Conservation (phyloP, 2,113 vertebrate genomes). For the Bagarius yarrelli region DNA sequence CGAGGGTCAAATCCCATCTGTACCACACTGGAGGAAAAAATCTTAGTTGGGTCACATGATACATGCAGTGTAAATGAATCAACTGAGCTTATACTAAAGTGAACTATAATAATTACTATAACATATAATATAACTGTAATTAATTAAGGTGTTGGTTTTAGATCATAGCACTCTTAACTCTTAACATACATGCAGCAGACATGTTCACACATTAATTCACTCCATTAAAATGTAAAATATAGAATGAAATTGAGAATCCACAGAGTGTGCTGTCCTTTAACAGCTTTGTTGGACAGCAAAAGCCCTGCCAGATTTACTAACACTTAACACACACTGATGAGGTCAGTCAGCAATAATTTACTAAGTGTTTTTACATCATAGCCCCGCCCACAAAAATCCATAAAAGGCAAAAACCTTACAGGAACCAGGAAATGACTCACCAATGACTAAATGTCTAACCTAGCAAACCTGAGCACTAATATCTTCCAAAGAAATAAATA, state of each 20-base stretch:
- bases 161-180: no score
- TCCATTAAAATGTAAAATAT: neutral
- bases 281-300: neutral
- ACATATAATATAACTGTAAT: no score
- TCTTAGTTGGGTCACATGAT: no score
- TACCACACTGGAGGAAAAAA: no score
- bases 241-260: neutral
- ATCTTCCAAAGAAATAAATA: neutral
- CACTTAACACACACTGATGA: neutral
- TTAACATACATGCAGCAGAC: no score
- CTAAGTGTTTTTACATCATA: neutral
- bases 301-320: neutral
- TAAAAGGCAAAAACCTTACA: neutral
- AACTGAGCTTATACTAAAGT: no score
- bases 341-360: neutral
- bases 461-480: neutral
- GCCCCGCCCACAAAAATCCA: neutral
- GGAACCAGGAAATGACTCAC: neutral
- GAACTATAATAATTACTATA: no score
- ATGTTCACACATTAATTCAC: neutral
- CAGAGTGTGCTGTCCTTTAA: neutral
- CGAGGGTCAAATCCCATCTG: no score
- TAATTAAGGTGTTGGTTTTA: no score
- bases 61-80: no score
- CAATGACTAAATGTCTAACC: neutral